Evolutionary conservation across 2,888 invertebrate species (phyloP).

Genomic region (Volucella inanis): DNA sequence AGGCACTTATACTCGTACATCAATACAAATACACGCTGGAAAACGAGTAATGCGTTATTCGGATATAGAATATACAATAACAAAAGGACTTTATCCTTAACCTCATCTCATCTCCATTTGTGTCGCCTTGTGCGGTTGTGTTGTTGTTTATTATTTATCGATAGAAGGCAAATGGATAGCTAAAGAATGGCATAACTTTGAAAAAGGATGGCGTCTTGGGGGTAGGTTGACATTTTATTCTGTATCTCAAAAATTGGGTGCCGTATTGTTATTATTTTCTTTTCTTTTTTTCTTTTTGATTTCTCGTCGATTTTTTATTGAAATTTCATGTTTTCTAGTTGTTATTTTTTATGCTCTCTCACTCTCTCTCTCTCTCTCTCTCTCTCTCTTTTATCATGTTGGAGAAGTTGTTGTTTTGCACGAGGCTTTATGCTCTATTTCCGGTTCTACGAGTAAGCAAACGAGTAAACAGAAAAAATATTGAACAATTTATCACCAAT

Average conservation of each 20-base stretch:
- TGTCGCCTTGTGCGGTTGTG: constrained; percentile 15
- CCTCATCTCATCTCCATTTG: background rate
- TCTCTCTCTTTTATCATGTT: too few relatives aligned
- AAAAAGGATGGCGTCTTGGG: background rate
- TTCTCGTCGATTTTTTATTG: constrained; percentile 6
- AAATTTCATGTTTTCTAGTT: constrained; percentile 33
- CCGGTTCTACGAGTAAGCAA: too few relatives aligned
- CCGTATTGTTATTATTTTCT: constrained; percentile 14
- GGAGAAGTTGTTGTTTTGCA: too few relatives aligned
- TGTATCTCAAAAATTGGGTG: constrained; percentile 29
- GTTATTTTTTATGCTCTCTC: background rate
- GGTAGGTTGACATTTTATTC: background rate
- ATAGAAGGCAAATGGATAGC: constrained; percentile 47
- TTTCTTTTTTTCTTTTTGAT: background rate
- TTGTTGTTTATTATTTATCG: constrained; percentile 59
- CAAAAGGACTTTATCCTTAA: constrained; percentile 16
- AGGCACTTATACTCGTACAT: constrained; percentile 5
- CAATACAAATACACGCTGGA: background rate
- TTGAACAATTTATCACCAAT: too few relatives aligned
- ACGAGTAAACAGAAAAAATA: too few relatives aligned
- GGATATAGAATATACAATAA: background rate
- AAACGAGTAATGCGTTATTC: background rate
- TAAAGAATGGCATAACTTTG: constrained; percentile 31
- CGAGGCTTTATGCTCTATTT: too few relatives aligned
- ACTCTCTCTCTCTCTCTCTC: too few relatives aligned